Evolutionary conservation across 2,113 vertebrate species (phyloP).

Genomic region (Paracanthobrama guichenoti): DNA sequence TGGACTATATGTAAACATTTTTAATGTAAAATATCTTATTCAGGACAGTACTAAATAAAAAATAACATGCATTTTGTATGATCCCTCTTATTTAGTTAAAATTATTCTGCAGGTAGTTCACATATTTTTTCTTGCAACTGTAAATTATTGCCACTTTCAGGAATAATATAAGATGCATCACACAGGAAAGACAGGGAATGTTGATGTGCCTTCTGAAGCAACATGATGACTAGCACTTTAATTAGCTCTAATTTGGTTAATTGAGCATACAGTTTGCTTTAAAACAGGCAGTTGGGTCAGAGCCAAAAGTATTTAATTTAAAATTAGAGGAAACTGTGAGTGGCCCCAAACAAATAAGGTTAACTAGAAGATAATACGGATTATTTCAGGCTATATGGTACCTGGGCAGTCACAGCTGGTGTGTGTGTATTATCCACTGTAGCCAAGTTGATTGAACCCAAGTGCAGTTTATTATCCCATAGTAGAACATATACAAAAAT

Average conservation of each 20-base stretch:
- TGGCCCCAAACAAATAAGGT: slow-evolving; percentile 48
- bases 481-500: too few species aligned
- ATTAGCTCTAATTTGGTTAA: slow-evolving; percentile 61
- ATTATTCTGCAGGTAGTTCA: too few species aligned
- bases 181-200: slow-evolving; percentile 1
- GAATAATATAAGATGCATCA: slow-evolving; percentile 10
- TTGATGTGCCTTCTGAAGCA: slow-evolving; percentile 37
- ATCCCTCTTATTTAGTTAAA: too few species aligned
- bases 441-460: too few species aligned
- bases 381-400: neutral
- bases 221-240: slow-evolving; percentile 50
- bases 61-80: too few species aligned
- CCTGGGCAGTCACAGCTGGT: neutral
- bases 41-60: too few species aligned
- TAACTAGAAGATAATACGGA: slow-evolving; percentile 63
- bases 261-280: slow-evolving; percentile 45
- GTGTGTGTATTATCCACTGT: too few species aligned
- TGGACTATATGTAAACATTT: too few species aligned
- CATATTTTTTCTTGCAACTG: too few species aligned
- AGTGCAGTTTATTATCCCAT: too few species aligned
- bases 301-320: slow-evolving; percentile 61
- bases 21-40: too few species aligned
- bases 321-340: slow-evolving; percentile 55
- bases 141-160: neutral
- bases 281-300: slow-evolving; percentile 61